Percentiles rank a stretch among this genome's conserved stretches.
Evolutionary conservation across 2,797 vertebrate species (phyloP).

Genomic region (Siniperca scherzeri): DNA sequence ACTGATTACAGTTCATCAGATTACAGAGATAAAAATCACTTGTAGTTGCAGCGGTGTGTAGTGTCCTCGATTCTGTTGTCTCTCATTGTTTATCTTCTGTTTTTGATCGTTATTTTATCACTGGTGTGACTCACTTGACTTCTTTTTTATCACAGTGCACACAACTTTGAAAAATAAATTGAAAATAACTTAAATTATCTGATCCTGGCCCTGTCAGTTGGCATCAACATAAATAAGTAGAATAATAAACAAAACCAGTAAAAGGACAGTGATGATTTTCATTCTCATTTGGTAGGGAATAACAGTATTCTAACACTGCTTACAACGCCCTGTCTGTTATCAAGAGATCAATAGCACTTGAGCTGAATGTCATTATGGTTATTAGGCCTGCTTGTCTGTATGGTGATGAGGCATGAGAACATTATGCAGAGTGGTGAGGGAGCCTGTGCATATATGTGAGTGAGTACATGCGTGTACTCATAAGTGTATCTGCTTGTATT

Average conservation of each 20-base stretch:
- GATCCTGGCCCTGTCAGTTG: constrained; percentile 20
- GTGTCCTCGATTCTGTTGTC: background rate
- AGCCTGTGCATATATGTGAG: constrained; percentile 34
- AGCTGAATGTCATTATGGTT: constrained; percentile 80
- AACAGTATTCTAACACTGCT: constrained; percentile 53
- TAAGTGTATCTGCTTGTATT: constrained; percentile 52
- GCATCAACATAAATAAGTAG: constrained; percentile 36
- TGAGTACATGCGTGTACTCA: constrained; percentile 54
- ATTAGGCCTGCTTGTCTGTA: constrained; percentile 71
- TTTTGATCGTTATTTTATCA: background rate
- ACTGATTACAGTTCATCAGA: background rate
- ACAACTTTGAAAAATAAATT: background rate
- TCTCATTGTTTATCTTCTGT: background rate
- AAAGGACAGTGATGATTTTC: constrained; percentile 57
- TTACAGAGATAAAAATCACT: background rate
- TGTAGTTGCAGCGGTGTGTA: background rate
- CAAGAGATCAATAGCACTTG: constrained; percentile 79
- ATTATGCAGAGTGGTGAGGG: constrained; percentile 65
- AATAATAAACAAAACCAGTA: constrained; percentile 50
- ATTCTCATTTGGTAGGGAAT: constrained; percentile 50
- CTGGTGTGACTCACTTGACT: background rate
- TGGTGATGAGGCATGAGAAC: constrained; percentile 73
- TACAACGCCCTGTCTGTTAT: constrained; percentile 67
- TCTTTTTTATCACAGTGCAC: background rate
- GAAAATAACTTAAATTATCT: background rate